Evolutionary conservation across 2,888 invertebrate genomes (phyloP).

Genomic region (Heliconius sara): DNA sequence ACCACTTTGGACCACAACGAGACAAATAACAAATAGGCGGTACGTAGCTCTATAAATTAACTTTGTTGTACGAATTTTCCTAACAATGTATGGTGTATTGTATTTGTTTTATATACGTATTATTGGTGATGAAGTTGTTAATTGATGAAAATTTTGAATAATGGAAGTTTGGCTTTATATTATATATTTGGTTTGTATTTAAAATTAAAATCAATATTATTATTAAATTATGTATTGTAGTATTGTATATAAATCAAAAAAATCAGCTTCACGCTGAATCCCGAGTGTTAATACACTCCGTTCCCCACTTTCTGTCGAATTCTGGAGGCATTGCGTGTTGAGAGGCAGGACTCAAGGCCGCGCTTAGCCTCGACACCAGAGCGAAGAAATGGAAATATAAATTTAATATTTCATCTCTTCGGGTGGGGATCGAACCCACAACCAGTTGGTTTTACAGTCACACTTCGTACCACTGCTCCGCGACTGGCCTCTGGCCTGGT

Average conservation of each 20-base stretch:
- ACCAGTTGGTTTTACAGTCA: no score
- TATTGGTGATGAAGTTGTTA: not conserved
- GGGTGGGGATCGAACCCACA: no score
- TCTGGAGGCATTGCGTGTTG: no score
- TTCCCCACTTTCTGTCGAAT: no score
- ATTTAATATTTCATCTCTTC: no score
- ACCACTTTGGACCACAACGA: not conserved
- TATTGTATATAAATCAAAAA: not conserved
- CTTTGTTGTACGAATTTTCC: slow-evolving; percentile 12
- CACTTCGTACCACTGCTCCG: no score
- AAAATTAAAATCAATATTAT: not conserved
- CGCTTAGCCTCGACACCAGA: no score
- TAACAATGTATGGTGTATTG: slow-evolving; percentile 3
- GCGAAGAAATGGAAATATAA: no score
- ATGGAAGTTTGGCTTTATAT: not conserved
- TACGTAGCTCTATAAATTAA: slow-evolving; percentile 24
- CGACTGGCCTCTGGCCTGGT: no score
- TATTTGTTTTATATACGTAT: not conserved
- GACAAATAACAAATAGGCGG: slow-evolving; percentile 27
- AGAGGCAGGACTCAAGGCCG: no score
- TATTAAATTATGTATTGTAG: not conserved
- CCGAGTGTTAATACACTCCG: no score
- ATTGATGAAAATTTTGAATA: not conserved
- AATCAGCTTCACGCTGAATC: no score
- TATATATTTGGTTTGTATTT: not conserved